Base-by-base conservation (phyloP, 2,797 vertebrate genomes). In the Hybognathus amarus region DNA sequence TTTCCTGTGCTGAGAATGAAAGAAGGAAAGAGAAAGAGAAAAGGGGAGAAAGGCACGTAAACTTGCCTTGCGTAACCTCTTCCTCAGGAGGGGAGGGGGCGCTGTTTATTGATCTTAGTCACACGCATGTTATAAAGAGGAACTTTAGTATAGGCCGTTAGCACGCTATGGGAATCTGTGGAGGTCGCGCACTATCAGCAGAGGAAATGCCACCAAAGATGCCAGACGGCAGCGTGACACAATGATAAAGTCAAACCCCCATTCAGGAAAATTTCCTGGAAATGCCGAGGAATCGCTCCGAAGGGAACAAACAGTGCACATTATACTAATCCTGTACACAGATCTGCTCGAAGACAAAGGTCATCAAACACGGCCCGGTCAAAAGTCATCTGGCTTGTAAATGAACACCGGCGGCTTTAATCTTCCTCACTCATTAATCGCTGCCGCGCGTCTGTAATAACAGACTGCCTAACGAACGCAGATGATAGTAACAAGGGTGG, bases 41-140 rank as follows among this genome's bases (percentile, higher is more conserved):
- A 86, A 87, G 52, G 30, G 33, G 87, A 80, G 80, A 47, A 68
- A 61, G 38, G 90, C 92, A 94, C 90, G 79, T 89, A 93, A 92
- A 59, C 56, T 88, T 90, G 90, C 92, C 93, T 92, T 95, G 91
- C 92, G 87, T 90, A 95, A 96, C 89, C 83, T 89, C 92, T 47
- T 71, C 67, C 92, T 92, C 85, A 91, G 90, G 77, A 91, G 89
- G 92, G 91, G 83, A 87, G 81, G 85, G 90, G 90, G 91, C 89
- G 81, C 88, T 95, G 94, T 96, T 97, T 95, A 97, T 93, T 94
- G 94, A 94, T 93, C 95, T 96, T 94, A 95, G 94, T 95, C 95
- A 95, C 95, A 96, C 93, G 94, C 92, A 85, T 77, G 90, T 92
- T 92, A 91, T 91, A 87, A 94, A 95, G 90, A 92, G 91, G 92